phyloP scores from a whole-genome alignment of 92 coral and sea anemone genomes.

The Epizoanthus illoricatus region DNA sequence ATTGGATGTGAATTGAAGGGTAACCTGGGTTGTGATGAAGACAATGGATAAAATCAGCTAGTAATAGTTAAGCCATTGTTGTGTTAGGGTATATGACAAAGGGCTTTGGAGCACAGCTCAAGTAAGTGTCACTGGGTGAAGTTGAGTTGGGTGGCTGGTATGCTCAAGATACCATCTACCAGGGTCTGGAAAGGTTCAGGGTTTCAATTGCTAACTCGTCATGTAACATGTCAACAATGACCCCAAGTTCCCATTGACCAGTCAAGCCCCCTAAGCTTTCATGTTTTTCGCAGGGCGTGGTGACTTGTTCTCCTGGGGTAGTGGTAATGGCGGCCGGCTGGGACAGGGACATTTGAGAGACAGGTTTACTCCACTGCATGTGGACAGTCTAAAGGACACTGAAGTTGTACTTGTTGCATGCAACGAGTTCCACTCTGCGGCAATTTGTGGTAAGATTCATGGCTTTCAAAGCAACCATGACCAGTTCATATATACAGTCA shows the following conservation, averaged over 20 bases:
- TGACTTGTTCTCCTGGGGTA: constrained; percentile 92
- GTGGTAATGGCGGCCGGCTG: constrained; percentile 94
- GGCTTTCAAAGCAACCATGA: background rate
- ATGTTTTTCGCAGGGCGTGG: constrained; percentile 63
- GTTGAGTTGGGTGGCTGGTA: no score
- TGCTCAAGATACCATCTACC: no score
- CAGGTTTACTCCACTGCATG: constrained; percentile 83
- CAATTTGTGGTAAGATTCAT: constrained; percentile 73
- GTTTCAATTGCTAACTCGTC: no score
- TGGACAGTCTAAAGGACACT: constrained; percentile 72
- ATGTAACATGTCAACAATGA: no score
- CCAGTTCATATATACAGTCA: background rate
- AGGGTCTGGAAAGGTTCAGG: no score
- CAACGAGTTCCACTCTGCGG: constrained; percentile 92
- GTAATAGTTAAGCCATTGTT: no score
- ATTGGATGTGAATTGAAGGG: no score
- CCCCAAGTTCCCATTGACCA: background rate
- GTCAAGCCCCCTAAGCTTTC: background rate
- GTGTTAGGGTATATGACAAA: no score
- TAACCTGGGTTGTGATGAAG: no score
- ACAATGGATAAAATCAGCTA: no score
- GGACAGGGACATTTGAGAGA: constrained; percentile 97
- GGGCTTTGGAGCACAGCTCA: background rate
- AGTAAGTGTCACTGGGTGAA: constrained; percentile 2
- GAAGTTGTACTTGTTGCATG: constrained; percentile 74